phyloP scores from a whole-genome alignment of 1,140 invertebrate species.

The Hesperophylax magnus region DNA sequence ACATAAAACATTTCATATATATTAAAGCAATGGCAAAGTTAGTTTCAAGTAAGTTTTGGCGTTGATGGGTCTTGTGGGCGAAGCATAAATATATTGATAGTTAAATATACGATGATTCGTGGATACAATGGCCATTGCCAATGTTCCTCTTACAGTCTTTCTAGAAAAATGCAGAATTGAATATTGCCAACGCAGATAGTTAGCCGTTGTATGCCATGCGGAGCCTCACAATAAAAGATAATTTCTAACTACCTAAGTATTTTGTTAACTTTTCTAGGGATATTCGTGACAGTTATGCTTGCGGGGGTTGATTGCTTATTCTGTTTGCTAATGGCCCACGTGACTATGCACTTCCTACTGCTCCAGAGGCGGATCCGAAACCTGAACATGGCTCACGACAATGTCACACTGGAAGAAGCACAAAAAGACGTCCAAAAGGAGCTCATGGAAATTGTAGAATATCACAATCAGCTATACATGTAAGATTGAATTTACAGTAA shows the following conservation, averaged over 20 bases:
- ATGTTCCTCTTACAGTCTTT: not conserved
- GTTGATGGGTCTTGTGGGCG: too few species aligned
- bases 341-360: constrained; percentile 31
- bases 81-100: too few species aligned
- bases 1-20: too few species aligned
- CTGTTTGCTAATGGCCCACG: constrained; percentile 21
- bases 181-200: not conserved
- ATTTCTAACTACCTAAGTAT: not conserved
- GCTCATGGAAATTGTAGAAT: constrained; percentile 8
- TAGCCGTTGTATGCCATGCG: too few species aligned
- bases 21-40: too few species aligned
- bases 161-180: not conserved
- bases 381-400: not conserved
- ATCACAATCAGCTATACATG: constrained; percentile 40
- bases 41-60: too few species aligned
- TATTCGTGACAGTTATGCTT: not conserved
- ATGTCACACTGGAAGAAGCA: not conserved
- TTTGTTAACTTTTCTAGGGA: constrained; percentile 20
- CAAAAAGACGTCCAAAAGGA: not conserved
- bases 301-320: constrained; percentile 11
- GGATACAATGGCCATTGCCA: not conserved
- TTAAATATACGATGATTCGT: too few species aligned
- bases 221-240: not conserved
- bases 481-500: not conserved
- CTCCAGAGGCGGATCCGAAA: not conserved